Conservation (phyloP, 2,888 invertebrate species). For the Dermolepida albohirtum region DNA sequence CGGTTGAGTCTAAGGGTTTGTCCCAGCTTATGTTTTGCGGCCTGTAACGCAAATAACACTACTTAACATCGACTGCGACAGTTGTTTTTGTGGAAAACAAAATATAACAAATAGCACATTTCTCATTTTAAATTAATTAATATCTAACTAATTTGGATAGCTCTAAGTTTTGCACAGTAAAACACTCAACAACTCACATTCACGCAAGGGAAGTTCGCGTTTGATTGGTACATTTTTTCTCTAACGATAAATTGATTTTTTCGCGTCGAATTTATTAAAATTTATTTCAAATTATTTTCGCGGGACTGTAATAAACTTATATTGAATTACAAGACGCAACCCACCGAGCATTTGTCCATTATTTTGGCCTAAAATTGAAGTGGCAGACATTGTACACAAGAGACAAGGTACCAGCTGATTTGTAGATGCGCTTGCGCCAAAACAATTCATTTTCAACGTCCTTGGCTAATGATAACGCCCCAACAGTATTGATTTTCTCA, state of each 20-base stretch:
- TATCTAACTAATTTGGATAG: conserved; percentile 3
- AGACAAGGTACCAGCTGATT: conserved; percentile 56
- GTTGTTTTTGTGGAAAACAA: neutral
- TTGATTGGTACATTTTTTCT: conserved; percentile 15
- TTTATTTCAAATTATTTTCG: conserved; percentile 34
- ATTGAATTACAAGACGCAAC: conserved; percentile 28
- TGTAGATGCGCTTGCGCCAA: conserved; percentile 54
- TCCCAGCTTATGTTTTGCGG: conserved; percentile 64
- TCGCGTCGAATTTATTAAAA: conserved; percentile 9
- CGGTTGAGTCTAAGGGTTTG: conserved; percentile 66
- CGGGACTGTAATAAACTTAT: conserved; percentile 8
- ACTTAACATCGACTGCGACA: conserved; percentile 10
- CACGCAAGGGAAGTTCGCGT: conserved; percentile 1
- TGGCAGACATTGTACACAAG: conserved; percentile 29
- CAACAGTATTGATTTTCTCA: conserved; percentile 62
- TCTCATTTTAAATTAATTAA: conserved; percentile 4
- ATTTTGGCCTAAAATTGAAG: conserved; percentile 42
- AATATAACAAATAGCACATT: conserved; percentile 9
- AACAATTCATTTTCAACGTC: conserved; percentile 48
- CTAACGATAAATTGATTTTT: conserved; percentile 21
- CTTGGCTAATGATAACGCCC: conserved; percentile 57
- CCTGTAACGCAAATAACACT: conserved; percentile 51
- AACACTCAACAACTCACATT: conserved; percentile 4
- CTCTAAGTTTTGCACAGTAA: neutral
- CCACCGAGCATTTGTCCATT: conserved; percentile 35